phyloP scores from a whole-genome alignment of 35 echinoderm and acorn worm genomes.

The Heliocidaris tuberculata region DNA sequence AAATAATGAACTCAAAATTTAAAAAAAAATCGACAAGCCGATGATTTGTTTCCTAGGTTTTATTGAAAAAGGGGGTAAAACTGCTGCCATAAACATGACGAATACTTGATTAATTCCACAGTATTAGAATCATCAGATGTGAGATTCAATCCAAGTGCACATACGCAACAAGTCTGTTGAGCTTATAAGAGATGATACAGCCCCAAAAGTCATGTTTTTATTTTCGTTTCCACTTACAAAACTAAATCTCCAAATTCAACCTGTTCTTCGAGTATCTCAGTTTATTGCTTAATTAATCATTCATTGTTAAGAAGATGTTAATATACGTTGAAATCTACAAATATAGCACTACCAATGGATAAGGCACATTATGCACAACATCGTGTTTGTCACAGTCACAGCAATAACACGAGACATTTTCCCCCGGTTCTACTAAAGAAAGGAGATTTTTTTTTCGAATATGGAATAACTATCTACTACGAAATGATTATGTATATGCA shows the following conservation, averaged over 20 bases:
- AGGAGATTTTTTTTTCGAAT: background rate
- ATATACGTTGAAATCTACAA: background rate
- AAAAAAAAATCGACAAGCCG: background rate
- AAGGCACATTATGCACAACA: background rate
- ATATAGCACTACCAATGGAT: background rate
- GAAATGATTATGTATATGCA: slow-evolving; percentile 5
- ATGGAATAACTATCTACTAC: background rate
- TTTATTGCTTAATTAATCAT: too few relatives aligned
- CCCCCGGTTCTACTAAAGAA: background rate
- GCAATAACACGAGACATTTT: background rate
- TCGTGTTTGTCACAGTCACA: background rate
- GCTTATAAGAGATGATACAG: background rate
- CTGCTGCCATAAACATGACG: background rate
- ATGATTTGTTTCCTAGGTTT: background rate
- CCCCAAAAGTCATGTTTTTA: background rate
- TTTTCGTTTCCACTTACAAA: too few relatives aligned
- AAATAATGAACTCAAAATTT: too few relatives aligned
- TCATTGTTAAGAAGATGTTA: background rate
- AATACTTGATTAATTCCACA: background rate
- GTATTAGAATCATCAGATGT: background rate
- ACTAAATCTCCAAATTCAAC: too few relatives aligned
- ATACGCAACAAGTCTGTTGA: background rate
- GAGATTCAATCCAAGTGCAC: background rate
- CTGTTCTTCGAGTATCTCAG: too few relatives aligned
- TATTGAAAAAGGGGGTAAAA: background rate